These are phyloP conservation scores for Lasioglossum vierecki DNA, from an alignment of 2,888 invertebrate species.

Conservation along the genomic window DNA sequence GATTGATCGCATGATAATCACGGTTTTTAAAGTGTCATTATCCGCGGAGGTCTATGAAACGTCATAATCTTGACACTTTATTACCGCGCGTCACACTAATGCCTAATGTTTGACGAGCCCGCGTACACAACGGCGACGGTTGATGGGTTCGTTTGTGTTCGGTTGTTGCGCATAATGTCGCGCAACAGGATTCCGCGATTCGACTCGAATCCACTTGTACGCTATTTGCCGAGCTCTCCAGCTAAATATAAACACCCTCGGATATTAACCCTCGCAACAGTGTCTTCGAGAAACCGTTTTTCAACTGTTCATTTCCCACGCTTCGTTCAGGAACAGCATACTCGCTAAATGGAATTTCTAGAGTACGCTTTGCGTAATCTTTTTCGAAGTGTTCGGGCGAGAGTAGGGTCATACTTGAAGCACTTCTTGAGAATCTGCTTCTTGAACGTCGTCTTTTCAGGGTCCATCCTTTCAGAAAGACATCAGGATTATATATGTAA, in stretches of 20 bases:
- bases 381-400: background rate
- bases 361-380: background rate
- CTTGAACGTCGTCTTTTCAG: background rate
- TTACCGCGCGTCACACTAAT: background rate
- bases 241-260: background rate
- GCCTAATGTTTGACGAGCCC: background rate
- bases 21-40: background rate
- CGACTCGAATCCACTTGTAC: background rate
- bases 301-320: conserved; percentile 3
- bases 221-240: conserved; percentile 6
- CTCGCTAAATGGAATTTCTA: background rate
- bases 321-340: background rate
- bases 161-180: background rate
- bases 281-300: background rate
- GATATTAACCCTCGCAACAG: background rate
- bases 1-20: conserved; percentile 9
- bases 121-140: background rate
- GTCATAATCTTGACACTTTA: conserved; percentile 6
- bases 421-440: background rate
- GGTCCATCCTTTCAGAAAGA: background rate
- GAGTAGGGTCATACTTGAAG: background rate
- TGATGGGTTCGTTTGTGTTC: background rate
- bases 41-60: background rate
- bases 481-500: too few relatives aligned
- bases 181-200: background rate